A percentile compares a stretch with the other conserved stretches of the same genome.
phyloP scores from a whole-genome alignment of 1,140 invertebrate species.

The Probaryconus sp. region DNA sequence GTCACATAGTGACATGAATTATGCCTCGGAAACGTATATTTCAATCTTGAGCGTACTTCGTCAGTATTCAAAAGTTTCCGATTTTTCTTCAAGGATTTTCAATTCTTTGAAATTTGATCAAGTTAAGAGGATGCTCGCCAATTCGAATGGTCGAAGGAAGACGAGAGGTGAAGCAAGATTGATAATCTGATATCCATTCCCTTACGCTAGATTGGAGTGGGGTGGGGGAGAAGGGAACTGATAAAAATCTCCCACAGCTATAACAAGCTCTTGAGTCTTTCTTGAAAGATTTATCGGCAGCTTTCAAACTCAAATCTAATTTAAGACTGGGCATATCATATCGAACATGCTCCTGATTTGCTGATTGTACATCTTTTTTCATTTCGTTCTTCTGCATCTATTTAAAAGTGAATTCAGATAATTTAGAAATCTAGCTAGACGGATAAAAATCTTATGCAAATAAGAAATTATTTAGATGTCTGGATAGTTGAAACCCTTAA shows the following conservation, averaged over 20 bases:
- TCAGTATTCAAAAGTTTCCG: too few species aligned
- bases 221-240: background rate
- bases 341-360: constrained; percentile 21
- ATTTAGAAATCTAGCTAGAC: background rate
- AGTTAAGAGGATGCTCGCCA: background rate
- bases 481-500: too few species aligned
- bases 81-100: too few species aligned
- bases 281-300: constrained; percentile 26
- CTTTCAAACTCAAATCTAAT: constrained; percentile 35
- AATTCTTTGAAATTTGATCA: background rate
- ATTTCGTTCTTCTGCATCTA: constrained; percentile 5
- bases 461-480: too few species aligned
- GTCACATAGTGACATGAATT: too few species aligned
- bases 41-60: too few species aligned
- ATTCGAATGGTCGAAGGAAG: background rate
- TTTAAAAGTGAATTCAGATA: constrained; percentile 15
- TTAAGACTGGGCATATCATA: constrained; percentile 7
- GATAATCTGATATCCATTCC: constrained; percentile 12
- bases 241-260: constrained; percentile 20
- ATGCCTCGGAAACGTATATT: too few species aligned
- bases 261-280: constrained; percentile 11
- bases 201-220: too few species aligned
- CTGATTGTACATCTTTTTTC: constrained; percentile 8
- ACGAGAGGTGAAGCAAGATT: constrained; percentile 2
- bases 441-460: too few species aligned